Evolutionary conservation across 92 coral and sea anemone species (phyloP).

Genomic region (Palythoa grandis): DNA sequence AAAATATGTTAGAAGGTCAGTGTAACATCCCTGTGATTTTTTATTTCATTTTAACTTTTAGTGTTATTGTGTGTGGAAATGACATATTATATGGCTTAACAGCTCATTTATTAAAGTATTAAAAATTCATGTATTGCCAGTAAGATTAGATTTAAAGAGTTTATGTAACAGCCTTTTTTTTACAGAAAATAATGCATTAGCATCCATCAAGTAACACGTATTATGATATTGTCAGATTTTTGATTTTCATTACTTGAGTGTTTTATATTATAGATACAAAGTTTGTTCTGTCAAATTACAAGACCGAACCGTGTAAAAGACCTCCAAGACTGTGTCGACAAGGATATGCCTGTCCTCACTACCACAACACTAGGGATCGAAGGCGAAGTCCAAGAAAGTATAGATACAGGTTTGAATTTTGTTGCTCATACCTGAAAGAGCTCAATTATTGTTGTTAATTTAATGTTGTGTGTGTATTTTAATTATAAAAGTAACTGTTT

Average conservation of each 20-base stretch:
- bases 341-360: conserved; percentile 99
- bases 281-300: conserved; percentile 95
- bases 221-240: neutral
- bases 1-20: neutral
- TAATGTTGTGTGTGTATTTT: no score
- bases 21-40: neutral
- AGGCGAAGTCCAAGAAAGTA: conserved; percentile 97
- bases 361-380: conserved; percentile 97
- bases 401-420: conserved; percentile 84
- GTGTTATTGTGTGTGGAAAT: conserved; percentile 6
- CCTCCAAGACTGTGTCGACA: conserved; percentile 99
- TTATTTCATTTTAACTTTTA: conserved; percentile 10
- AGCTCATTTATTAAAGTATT: conserved; percentile 34
- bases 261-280: conserved; percentile 77
- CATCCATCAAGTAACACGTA: neutral
- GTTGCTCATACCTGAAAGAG: neutral
- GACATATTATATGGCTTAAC: conserved; percentile 7
- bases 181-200: conserved; percentile 1
- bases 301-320: conserved; percentile 98
- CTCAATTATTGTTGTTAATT: no score
- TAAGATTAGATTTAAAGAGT: neutral
- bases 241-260: neutral
- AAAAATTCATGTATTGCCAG: conserved; percentile 26
- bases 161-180: neutral
- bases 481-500: no score